A percentile compares a stretch with the other conserved stretches of the same genome.
Evolutionary conservation across 1,140 invertebrate genomes (phyloP).

Genomic region (Plutomurus gul): DNA sequence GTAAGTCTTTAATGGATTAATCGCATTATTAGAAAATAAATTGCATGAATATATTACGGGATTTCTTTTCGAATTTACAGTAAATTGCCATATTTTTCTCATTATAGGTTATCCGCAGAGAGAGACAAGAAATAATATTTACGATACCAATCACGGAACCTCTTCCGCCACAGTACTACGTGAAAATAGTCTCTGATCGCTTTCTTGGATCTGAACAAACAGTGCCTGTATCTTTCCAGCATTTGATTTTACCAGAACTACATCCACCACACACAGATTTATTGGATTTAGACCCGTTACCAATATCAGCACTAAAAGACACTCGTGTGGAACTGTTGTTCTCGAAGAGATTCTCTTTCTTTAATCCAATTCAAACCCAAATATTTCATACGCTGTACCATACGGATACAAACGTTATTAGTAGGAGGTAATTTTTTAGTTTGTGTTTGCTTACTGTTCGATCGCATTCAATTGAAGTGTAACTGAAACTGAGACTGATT

Average conservation of each 20-base stretch:
- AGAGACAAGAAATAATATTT: slow-evolving; percentile 85
- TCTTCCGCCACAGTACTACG: slow-evolving; percentile 87
- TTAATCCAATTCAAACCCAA: slow-evolving; percentile 99
- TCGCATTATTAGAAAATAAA: slow-evolving; percentile 31
- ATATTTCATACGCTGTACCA: slow-evolving; percentile 96
- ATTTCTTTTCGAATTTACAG: neutral
- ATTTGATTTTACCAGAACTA: slow-evolving; percentile 87
- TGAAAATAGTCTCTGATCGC: slow-evolving; percentile 82
- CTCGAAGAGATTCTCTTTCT: slow-evolving; percentile 79
- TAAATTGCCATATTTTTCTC: neutral
- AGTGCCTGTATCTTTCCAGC: slow-evolving; percentile 80
- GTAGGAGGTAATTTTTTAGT: slow-evolving; percentile 71
- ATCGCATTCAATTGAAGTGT: neutral
- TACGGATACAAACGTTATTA: slow-evolving; percentile 90
- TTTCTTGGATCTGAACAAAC: slow-evolving; percentile 84
- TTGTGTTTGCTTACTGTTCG: neutral
- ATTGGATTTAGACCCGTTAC: slow-evolving; percentile 86
- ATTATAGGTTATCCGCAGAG: slow-evolving; percentile 65
- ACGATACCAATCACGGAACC: slow-evolving; percentile 94
- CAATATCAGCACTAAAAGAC: slow-evolving; percentile 81
- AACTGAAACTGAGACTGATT: neutral
- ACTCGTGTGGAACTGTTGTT: slow-evolving; percentile 79
- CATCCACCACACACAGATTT: slow-evolving; percentile 95
- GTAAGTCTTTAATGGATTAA: slow-evolving; percentile 60
- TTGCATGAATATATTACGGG: neutral